Percentiles rank a stretch among this genome's conserved stretches.
These are phyloP conservation scores for Acanthosoma haemorrhoidale DNA, from an alignment of 2,888 invertebrate species.

Conservation along the genomic window DNA sequence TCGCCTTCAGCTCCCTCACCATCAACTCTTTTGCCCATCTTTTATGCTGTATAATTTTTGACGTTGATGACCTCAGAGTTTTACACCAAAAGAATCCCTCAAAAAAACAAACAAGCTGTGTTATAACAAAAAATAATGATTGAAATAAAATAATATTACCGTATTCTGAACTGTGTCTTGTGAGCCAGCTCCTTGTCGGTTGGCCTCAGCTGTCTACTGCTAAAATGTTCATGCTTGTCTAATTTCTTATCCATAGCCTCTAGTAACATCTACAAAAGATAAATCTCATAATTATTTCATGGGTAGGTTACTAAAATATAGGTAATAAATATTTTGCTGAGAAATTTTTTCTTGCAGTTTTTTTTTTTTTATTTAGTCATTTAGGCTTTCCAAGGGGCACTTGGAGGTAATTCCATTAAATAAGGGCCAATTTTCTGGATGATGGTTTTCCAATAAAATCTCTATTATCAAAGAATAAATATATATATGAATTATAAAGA, in stretches of 20 bases:
- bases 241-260: slow-evolving; percentile 91
- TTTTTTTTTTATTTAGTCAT: too few species aligned
- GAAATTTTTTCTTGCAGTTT: too few species aligned
- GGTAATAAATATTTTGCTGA: too few species aligned
- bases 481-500: not conserved
- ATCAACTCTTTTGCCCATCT: too few species aligned
- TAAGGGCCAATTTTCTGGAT: too few species aligned
- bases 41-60: too few species aligned
- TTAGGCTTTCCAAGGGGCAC: too few species aligned
- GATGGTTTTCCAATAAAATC: not conserved
- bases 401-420: too few species aligned
- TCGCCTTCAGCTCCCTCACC: too few species aligned
- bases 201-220: slow-evolving; percentile 76
- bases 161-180: slow-evolving; percentile 73
- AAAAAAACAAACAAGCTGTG: not conserved
- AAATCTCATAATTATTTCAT: not conserved
- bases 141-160: slow-evolving; percentile 55
- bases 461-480: not conserved
- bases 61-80: too few species aligned
- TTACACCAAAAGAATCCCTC: too few species aligned
- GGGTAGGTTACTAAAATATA: slow-evolving; percentile 13
- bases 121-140: not conserved
- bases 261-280: slow-evolving; percentile 61
- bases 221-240: slow-evolving; percentile 80
- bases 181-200: slow-evolving; percentile 75